These are phyloP conservation scores for Falco peregrinus DNA, from an alignment of 2,797 vertebrate species.

Conservation along the genomic window DNA sequence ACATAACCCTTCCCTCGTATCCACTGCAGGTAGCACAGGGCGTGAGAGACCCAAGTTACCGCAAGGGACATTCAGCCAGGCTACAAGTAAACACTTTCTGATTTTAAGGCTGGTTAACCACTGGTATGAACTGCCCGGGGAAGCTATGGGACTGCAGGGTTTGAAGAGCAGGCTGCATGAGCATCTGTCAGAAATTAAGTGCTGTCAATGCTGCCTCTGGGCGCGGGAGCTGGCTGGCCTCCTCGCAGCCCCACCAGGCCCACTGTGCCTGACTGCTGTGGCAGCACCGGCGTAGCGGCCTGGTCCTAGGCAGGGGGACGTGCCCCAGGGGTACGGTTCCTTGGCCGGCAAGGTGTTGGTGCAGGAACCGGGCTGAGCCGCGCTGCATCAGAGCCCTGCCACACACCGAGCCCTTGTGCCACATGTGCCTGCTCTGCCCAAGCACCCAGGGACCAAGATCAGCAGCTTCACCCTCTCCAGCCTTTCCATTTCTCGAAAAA, in stretches of 20 bases:
- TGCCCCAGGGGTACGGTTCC: background rate
- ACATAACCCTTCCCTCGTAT: background rate
- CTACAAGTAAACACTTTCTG: background rate
- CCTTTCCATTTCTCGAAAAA: background rate
- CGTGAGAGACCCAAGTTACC: background rate
- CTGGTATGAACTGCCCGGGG: background rate
- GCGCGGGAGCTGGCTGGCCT: accelerated
- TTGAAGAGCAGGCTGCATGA: background rate
- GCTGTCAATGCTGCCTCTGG: accelerated
- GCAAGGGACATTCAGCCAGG: background rate
- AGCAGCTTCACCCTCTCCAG: background rate
- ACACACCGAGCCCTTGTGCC: background rate
- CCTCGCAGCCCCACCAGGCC: accelerated
- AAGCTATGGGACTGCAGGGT: background rate
- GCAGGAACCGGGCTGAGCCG: background rate
- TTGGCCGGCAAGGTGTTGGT: background rate
- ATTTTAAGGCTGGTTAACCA: background rate
- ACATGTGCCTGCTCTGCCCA: too few species aligned
- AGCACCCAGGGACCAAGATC: background rate
- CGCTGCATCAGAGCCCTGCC: background rate
- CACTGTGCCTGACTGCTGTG: accelerated
- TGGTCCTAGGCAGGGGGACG: accelerated
- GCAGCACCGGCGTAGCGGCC: background rate
- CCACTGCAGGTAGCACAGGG: background rate
- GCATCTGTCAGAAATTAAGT: background rate